A percentile compares a stretch with the other conserved stretches of the same genome.
These are phyloP conservation scores for Anagyrus pseudococci DNA, from an alignment of 2,888 invertebrate genomes.

Conservation along the genomic window DNA sequence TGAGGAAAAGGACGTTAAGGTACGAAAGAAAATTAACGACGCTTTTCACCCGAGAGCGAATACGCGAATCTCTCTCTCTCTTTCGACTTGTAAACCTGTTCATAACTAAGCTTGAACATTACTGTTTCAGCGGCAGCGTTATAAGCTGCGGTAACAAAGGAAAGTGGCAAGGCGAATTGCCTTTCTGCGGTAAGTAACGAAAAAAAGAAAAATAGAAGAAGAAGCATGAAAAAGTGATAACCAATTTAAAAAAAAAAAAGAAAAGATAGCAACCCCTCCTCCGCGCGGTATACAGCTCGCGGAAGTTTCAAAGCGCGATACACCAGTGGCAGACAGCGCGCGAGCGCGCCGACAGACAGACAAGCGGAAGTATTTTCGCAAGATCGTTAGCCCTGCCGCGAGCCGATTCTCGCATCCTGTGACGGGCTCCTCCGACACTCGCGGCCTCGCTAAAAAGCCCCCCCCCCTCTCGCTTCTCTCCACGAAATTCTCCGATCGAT, in stretches of 20 bases:
- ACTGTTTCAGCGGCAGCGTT: conserved; percentile 64
- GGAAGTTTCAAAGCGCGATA: conserved; percentile 6
- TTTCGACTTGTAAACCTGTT: no score
- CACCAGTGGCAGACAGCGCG: background rate
- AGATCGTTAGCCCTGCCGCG: conserved; percentile 8
- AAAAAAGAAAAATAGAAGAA: no score
- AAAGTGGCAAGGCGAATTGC: conserved; percentile 81
- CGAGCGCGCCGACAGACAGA: background rate
- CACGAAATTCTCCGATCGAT: no score
- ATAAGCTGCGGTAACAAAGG: conserved; percentile 75
- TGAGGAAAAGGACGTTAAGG: no score
- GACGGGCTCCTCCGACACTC: no score
- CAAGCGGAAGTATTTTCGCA: conserved; percentile 25
- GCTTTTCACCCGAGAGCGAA: no score
- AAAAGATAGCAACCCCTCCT: background rate
- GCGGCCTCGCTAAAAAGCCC: no score
- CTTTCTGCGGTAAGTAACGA: conserved; percentile 82
- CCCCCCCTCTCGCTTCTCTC: no score
- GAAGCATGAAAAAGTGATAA: no score
- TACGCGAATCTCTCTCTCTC: no score
- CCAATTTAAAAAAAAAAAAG: background rate
- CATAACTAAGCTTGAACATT: no score
- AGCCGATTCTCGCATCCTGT: conserved; percentile 19
- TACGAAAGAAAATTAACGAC: no score
- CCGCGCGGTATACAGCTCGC: background rate